These are phyloP conservation scores for Sarcophaga rosellei DNA, from an alignment of 2,888 invertebrate genomes.

Conservation along the genomic window DNA sequence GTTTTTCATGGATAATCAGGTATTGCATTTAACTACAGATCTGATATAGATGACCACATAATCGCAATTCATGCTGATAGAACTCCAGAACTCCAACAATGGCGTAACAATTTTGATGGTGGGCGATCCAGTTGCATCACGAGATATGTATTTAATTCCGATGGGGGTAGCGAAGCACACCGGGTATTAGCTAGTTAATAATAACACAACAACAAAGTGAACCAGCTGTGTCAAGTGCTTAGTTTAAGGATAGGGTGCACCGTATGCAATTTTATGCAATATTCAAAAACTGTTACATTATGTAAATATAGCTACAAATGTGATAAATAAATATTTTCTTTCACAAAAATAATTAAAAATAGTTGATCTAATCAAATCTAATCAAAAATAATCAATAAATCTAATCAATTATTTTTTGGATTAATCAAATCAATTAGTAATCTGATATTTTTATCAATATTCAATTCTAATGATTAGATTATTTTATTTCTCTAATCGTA, in stretches of 20 bases:
- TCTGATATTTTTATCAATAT: not conserved
- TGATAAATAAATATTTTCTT: conserved; percentile 9
- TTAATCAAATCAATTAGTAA: conserved; percentile 16
- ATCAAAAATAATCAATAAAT: conserved; percentile 28
- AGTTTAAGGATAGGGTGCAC: conserved; percentile 3
- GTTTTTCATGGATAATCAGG: too few relatives aligned
- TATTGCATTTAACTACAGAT: too few relatives aligned
- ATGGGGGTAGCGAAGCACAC: too few relatives aligned
- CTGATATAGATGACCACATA: too few relatives aligned
- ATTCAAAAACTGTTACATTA: conserved; percentile 2
- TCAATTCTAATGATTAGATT: too few relatives aligned
- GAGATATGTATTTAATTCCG: too few relatives aligned
- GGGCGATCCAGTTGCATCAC: too few relatives aligned
- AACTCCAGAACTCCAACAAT: too few relatives aligned
- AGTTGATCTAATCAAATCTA: conserved; percentile 44
- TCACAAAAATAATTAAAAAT: conserved; percentile 23
- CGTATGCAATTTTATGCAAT: conserved; percentile 7
- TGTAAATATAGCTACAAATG: conserved; percentile 24
- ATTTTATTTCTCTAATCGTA: not conserved
- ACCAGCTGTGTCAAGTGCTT: conserved; percentile 15
- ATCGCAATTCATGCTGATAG: too few relatives aligned
- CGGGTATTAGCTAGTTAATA: too few relatives aligned
- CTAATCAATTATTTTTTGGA: conserved; percentile 19
- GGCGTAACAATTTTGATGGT: too few relatives aligned
- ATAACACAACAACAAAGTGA: conserved; percentile 14